Conservation (phyloP, 37 sponge, comb jelly and placozoan species). For the Ianthella basta region DNA sequence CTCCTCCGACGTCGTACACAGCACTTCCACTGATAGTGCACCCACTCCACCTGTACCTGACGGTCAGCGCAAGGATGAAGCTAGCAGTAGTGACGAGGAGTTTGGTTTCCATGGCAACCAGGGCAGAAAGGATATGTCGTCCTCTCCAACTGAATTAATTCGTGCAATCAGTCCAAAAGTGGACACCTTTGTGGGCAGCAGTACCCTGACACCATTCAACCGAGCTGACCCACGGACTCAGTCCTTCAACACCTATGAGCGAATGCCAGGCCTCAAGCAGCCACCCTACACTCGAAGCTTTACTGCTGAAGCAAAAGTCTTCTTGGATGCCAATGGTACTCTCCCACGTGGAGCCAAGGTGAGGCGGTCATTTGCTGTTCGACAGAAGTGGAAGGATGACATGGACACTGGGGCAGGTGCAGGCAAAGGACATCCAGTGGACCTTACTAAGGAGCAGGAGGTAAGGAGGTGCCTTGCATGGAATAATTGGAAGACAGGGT, state of each 20-base stretch:
- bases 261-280: neutral
- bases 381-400: constrained; percentile 29
- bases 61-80: neutral
- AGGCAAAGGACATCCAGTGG: neutral
- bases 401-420: neutral
- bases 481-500: neutral
- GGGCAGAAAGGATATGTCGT: constrained; percentile 7
- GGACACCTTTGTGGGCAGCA: neutral
- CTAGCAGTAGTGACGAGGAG: neutral
- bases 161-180: neutral
- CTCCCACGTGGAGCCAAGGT: constrained; percentile 17
- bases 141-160: neutral
- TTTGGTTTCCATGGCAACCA: neutral
- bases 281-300: neutral
- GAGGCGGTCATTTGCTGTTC: neutral
- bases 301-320: neutral
- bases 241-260: neutral
- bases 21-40: neutral
- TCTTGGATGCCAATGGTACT: constrained; percentile 17
- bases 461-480: neutral
- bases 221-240: neutral
- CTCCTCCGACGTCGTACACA: neutral
- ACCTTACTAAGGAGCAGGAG: constrained; percentile 1
- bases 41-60: neutral
- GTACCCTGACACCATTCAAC: neutral